Percentiles rank a stretch among this genome's conserved stretches.
phyloP scores from a whole-genome alignment of 1,140 invertebrate genomes.

The Lordiphosa clarofinis region DNA sequence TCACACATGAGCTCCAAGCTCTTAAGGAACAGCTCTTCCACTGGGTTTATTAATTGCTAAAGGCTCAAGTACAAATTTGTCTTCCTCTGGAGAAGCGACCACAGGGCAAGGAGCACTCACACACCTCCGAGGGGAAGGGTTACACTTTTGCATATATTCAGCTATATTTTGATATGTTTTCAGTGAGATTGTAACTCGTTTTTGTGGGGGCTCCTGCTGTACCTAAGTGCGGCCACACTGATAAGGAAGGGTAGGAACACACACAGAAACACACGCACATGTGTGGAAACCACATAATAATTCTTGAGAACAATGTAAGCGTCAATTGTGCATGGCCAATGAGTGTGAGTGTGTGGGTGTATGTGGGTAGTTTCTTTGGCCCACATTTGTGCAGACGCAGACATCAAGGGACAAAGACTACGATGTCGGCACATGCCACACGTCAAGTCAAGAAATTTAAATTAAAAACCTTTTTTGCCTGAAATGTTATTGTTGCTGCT shows the following conservation, averaged over 20 bases:
- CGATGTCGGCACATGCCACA: constrained; percentile 66
- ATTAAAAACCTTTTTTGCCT: constrained; percentile 76
- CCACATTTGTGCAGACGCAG: constrained; percentile 59
- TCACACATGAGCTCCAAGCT: constrained; percentile 60
- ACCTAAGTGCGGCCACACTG: constrained; percentile 30
- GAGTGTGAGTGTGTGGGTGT: constrained; percentile 15
- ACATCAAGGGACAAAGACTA: constrained; percentile 62
- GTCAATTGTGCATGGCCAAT: constrained; percentile 73
- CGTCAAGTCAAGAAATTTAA: constrained; percentile 74
- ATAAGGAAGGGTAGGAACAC: constrained; percentile 38
- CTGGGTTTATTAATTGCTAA: constrained; percentile 61
- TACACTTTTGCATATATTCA: constrained; percentile 47
- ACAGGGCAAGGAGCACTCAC: constrained; percentile 45
- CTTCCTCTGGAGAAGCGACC: constrained; percentile 46
- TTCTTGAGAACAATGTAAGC: constrained; percentile 74
- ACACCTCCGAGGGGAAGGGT: constrained; percentile 34
- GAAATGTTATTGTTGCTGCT: constrained; percentile 50
- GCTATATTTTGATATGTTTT: constrained; percentile 32
- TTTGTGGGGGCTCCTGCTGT: constrained; percentile 23
- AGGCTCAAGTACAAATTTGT: constrained; percentile 51
- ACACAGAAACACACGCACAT: constrained; percentile 38
- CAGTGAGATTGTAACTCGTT: constrained; percentile 47
- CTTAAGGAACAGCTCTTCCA: constrained; percentile 24
- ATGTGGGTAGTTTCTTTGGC: constrained; percentile 61
- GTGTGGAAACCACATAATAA: constrained; percentile 73